Evolutionary conservation across 1,140 invertebrate genomes (phyloP).

Genomic region (Propsilocerus akamusi): DNA sequence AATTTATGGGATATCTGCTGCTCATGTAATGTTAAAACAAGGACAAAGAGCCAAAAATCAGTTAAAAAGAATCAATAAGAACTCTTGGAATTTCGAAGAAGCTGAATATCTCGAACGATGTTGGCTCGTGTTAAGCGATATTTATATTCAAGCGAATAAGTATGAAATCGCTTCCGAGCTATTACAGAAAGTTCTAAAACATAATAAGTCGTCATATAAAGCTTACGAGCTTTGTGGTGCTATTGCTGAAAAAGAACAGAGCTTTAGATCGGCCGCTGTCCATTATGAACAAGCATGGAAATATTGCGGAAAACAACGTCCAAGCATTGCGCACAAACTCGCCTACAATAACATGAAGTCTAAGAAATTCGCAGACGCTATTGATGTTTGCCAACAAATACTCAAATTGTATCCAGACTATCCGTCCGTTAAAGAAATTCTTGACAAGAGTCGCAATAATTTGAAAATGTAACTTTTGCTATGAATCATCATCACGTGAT

Average conservation of each 20-base stretch:
- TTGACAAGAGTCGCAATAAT: conserved; percentile 82
- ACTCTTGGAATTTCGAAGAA: conserved; percentile 82
- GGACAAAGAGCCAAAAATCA: conserved; percentile 78
- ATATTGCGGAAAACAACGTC: conserved; percentile 57
- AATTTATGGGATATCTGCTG: conserved; percentile 73
- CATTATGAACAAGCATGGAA: conserved; percentile 79
- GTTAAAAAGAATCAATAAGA: conserved; percentile 74
- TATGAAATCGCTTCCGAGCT: conserved; percentile 72
- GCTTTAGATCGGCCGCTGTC: conserved; percentile 65
- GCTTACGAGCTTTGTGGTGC: conserved; percentile 77
- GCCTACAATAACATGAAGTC: conserved; percentile 84
- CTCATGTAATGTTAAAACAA: conserved; percentile 76
- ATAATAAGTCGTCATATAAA: conserved; percentile 79
- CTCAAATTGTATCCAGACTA: conserved; percentile 70
- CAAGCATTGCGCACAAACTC: conserved; percentile 77
- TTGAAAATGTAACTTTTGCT: conserved; percentile 50
- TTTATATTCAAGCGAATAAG: conserved; percentile 76
- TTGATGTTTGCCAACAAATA: conserved; percentile 70
- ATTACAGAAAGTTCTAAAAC: conserved; percentile 57
- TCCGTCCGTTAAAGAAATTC: conserved; percentile 83
- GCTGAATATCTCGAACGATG: conserved; percentile 89
- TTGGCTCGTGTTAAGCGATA: conserved; percentile 83
- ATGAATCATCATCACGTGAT: too few relatives aligned
- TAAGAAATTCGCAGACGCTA: conserved; percentile 53
- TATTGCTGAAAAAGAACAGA: conserved; percentile 83